These are phyloP conservation scores for human DNA, from an alignment of 2,113 vertebrate genomes.

Conservation along the genomic window DNA sequence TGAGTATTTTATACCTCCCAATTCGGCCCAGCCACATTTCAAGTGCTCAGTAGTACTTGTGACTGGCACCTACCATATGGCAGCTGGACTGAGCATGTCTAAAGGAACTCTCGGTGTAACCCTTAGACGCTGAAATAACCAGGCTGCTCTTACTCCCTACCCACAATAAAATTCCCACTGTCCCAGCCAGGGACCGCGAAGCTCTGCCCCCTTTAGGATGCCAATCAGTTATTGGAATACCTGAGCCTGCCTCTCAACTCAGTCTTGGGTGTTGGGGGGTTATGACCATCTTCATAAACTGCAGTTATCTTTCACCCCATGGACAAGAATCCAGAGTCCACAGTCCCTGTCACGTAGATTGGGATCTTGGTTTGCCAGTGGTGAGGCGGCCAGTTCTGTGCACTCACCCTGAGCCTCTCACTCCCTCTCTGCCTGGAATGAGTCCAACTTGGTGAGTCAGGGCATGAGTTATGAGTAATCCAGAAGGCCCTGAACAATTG, in stretches of 20 bases:
- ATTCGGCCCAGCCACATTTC: background rate
- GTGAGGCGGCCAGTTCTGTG: background rate
- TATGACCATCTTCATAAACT: background rate
- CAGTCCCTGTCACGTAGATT: background rate
- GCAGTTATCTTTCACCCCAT: background rate
- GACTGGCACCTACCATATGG: too few species aligned
- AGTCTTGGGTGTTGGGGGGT: background rate
- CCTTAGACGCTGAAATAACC: background rate
- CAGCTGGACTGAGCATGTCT: background rate
- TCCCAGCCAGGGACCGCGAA: background rate
- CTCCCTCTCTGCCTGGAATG: background rate
- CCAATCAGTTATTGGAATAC: background rate
- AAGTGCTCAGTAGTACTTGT: background rate
- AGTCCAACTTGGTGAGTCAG: constrained; percentile 30
- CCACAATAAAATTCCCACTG: background rate
- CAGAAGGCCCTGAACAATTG: constrained; percentile 43
- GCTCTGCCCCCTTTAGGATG: background rate
- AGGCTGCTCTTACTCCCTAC: background rate
- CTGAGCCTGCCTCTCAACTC: background rate
- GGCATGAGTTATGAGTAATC: constrained; percentile 23
- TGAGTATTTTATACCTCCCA: background rate
- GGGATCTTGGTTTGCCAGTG: background rate
- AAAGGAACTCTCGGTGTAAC: background rate
- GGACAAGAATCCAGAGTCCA: background rate
- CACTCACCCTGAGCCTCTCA: background rate